Evolutionary conservation across 2,888 invertebrate genomes (phyloP), one percentile per base, ranked within the genome.

Genomic region (Dione vanillae): DNA sequence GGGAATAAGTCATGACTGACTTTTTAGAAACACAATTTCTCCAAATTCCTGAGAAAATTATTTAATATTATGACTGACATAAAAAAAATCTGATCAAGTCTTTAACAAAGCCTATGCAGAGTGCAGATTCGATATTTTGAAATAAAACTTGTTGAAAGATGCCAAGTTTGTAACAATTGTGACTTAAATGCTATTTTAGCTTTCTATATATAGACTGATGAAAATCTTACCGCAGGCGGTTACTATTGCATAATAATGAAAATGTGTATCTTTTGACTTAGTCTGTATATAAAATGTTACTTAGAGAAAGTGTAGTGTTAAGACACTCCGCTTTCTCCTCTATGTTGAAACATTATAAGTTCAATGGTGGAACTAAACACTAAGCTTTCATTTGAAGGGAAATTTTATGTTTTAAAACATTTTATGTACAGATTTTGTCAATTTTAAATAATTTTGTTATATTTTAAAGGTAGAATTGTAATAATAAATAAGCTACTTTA

Each of bases 171-270:
- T n/a, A 27, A 43, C 43, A 16, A 59, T 20, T 10, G 43, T 19
- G 59, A 27, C 59, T 59, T 43, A 14, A 61, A 61, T 43, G 41
- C 14, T 41, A 41, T 41, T 9, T 14, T 41, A 41, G 41, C 19
- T 54, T 37, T 16, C 9, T 43, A 59, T 59, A 27, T 43, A 59
- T 43, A 59, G 61, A 61, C 45, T 61, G 45, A 43, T 43, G 19
- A n/a, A 35, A 37, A 61, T n/a, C n/a, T 35, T 27, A 61, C 61
- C 27, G 61, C 61, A n/a, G 61, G 61, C 61, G 45, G 61, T 61
- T n/a, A 14, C 11, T 10, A 20, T 9, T 27, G 27, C 61, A 61
- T 61, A 35, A 45, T 45, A 27, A 35, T 11, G 16, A 45, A 27
- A 45, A 12, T 41, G 3, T n/a, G 27, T 45, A n/a, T 61, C 27